Evolutionary conservation across 2,797 vertebrate genomes (phyloP), one percentile per base, ranked within the genome.

Genomic region (Pangasius larnaudii): DNA sequence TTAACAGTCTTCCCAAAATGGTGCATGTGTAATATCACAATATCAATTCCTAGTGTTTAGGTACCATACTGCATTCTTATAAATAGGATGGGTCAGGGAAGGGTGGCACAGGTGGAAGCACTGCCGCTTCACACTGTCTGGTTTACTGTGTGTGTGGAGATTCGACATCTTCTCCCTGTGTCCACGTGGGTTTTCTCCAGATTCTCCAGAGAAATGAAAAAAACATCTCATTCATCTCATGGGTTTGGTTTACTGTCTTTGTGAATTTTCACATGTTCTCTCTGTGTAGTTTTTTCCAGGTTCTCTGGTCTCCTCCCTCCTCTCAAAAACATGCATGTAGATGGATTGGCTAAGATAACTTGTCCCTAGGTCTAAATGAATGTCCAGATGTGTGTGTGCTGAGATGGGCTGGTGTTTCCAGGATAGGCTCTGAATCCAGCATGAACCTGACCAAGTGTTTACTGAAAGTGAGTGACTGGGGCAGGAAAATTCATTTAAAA

Each of bases 1-100:
- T 82, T n/a, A 61, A 46, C 27, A 27, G 58, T 81, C 36, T 81
- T 81, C 22, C 36, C 14, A 81, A 81, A 81, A 81, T 36, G 30
- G 8, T 79, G 8, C 9, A 58, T 36, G 9, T 79, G 51, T 36
- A 58, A 58, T 79, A 79, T 79, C 77, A 33, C 51, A 36, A 22
- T 79, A 33, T 79, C 51, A 56, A 19, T 53, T 78, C 74, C 49
- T 33, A 30, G 7, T 53, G 42, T n/a, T 53, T 51, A 53, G 14
- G 22, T 46, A 27, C 10, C 24, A 49, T 46, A 27, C 4, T 75
- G 51, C 19, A 79, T 79, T 51, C 10, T 75, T 51, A 77, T 2
- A 56, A 56, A 59, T 13, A 81, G 10, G 5, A 24, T 39, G 0
- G 33, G 16, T 36, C 4, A 27, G 13, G 27, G 46, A 13, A 13